These are phyloP conservation scores for Drosophila rellima DNA, from an alignment of 2,888 invertebrate genomes.

Conservation along the genomic window DNA sequence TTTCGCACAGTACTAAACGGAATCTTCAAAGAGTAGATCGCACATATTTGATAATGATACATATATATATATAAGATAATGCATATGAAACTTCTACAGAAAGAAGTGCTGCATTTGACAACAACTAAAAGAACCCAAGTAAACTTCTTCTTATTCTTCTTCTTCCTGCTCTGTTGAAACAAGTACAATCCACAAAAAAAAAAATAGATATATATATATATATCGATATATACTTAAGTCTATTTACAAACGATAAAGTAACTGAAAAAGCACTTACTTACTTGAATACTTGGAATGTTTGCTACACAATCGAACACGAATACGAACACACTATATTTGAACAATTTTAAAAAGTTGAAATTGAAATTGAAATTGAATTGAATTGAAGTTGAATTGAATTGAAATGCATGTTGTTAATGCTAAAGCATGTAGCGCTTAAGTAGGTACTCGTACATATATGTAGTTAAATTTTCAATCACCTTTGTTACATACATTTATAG, in stretches of 20 bases:
- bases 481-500: constrained; percentile 81
- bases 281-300: constrained; percentile 39
- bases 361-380: constrained; percentile 11
- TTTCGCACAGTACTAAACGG: constrained; percentile 37
- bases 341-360: constrained; percentile 1
- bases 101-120: constrained; percentile 51
- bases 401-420: constrained; percentile 79
- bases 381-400: constrained; percentile 30
- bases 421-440: constrained; percentile 82
- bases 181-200: constrained; percentile 8
- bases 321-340: constrained; percentile 2
- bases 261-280: constrained; percentile 41
- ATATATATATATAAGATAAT: constrained; percentile 25
- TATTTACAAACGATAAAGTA: constrained; percentile 17
- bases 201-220: neutral
- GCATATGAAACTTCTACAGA: constrained; percentile 70
- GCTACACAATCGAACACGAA: constrained; percentile 29
- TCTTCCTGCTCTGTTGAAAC: constrained; percentile 16
- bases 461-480: constrained; percentile 67
- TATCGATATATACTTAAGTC: neutral
- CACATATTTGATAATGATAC: constrained; percentile 20
- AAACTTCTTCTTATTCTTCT: constrained; percentile 12
- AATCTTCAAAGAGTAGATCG: constrained; percentile 41
- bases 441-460: constrained; percentile 69
- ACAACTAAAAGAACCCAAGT: neutral